Evolutionary conservation across 2,797 vertebrate species (phyloP), one percentile per base, ranked within the genome.

Genomic region (Emys orbicularis): DNA sequence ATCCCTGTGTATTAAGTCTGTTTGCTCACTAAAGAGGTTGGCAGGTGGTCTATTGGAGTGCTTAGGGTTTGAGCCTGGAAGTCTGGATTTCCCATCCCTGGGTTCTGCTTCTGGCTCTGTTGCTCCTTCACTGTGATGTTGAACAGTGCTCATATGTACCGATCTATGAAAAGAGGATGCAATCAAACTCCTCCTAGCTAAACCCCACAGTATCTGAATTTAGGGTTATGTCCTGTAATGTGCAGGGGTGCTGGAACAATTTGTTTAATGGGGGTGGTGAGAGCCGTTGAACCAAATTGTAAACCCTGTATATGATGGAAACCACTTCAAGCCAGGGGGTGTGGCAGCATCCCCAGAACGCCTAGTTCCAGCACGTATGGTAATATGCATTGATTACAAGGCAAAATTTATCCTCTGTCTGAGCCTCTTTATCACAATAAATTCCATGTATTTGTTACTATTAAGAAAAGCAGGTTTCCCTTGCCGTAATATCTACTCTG

Each of bases 361-460:
- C 54, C 25, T 25, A 25, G 56, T 57, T 57, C 27, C 5, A 57
- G 56, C 56, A 57, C 27, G 13, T 15, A 34, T 61, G 29, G 83
- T 5, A 74, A 83, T 81, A n/a, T 47, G 74, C 27, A 49, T 27
- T 47, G 44, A 77, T 77, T 49, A 77, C 74, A 77, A 29, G 74
- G 27, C 74, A 2, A 52, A 93, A 84, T 88, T 84, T 74, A 29
- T 92, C 77, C 72, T 82, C 16, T 1, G 2, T 4, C 1, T 86
- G 65, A 76, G 61, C 80, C 84, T 89, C 59, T 91, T 92, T 86
- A 86, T 90, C 92, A 50, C 84, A 61, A 25, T 79, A 83, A 86
- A 96, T 95, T 82, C 90, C 81, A 31, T 21, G 37, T 44, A 86
- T 27, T 87, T 80, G 84, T 91, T 74, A 2, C 84, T 57, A 10